A percentile compares a stretch with the other conserved stretches of the same genome.
Conservation (phyloP, 2,888 invertebrate species). For the Metallyticus violacea region DNA sequence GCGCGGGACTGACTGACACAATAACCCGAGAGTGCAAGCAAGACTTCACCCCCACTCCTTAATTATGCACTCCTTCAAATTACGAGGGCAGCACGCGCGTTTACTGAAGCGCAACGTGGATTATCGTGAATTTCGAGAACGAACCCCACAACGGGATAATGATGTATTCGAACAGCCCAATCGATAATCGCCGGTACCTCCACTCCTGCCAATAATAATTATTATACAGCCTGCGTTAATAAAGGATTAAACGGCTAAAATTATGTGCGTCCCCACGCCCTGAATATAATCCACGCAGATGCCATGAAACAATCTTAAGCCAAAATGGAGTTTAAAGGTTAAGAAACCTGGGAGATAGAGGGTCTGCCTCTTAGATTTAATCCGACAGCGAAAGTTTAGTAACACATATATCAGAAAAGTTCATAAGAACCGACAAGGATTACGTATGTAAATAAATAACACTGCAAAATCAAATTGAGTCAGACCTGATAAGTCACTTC, state of each 20-base stretch:
- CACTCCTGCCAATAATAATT: neutral
- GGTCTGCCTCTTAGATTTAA: no score
- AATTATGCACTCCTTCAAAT: neutral
- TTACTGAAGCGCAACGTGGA: neutral
- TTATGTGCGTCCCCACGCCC: neutral
- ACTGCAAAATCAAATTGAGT: no score
- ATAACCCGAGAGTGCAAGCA: neutral
- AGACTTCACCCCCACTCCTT: neutral
- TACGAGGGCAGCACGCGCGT: neutral
- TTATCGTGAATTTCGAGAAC: neutral
- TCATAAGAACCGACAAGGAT: no score
- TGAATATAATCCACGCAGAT: neutral
- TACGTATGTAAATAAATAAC: no score
- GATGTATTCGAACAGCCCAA: neutral
- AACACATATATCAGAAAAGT: no score
- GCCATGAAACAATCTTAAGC: neutral
- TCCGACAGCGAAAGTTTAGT: no score
- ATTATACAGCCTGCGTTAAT: neutral
- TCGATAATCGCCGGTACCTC: neutral
- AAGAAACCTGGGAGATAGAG: no score
- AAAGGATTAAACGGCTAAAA: neutral
- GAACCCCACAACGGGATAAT: neutral
- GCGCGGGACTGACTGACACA: neutral
- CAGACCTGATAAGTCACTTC: no score
- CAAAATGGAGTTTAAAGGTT: neutral